Conservation (phyloP, 1,140 invertebrate genomes). For the Cherax destructor region DNA sequence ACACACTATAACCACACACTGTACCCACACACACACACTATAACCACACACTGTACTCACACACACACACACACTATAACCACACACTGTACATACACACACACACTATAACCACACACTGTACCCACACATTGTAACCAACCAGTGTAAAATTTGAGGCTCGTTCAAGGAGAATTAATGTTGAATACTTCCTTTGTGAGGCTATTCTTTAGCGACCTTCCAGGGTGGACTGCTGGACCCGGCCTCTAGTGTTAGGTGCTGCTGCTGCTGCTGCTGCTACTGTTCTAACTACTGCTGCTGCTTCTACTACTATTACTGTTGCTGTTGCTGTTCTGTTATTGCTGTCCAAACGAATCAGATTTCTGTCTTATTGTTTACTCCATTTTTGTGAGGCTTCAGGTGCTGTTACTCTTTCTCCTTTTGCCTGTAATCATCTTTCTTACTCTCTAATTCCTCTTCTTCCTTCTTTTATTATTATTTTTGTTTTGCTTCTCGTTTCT, state of each 20-base stretch:
- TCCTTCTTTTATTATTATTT: too few species aligned
- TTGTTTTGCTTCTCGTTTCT: too few species aligned
- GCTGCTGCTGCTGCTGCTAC: too few species aligned
- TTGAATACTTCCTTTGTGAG: constrained; percentile 40
- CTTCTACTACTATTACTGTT: too few species aligned
- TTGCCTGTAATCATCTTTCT: neutral
- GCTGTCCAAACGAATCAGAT: too few species aligned
- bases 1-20: too few species aligned
- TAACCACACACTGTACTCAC: neutral
- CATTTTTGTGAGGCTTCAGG: too few species aligned
- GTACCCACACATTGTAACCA: neutral
- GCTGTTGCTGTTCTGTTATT: too few species aligned
- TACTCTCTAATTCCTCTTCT: neutral
- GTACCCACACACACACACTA: too few species aligned
- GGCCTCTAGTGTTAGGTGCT: neutral
- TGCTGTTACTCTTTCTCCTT: too few species aligned
- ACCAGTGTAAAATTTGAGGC: constrained; percentile 53
- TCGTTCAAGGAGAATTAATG: constrained; percentile 48
- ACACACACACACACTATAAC: neutral
- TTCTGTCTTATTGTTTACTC: too few species aligned
- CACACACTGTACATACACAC: neutral
- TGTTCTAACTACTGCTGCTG: too few species aligned
- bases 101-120: neutral
- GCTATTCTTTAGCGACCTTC: constrained; percentile 33
- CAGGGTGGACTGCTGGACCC: neutral